These are phyloP conservation scores for Eilema depressum DNA, from an alignment of 2,888 invertebrate species.

Conservation along the genomic window DNA sequence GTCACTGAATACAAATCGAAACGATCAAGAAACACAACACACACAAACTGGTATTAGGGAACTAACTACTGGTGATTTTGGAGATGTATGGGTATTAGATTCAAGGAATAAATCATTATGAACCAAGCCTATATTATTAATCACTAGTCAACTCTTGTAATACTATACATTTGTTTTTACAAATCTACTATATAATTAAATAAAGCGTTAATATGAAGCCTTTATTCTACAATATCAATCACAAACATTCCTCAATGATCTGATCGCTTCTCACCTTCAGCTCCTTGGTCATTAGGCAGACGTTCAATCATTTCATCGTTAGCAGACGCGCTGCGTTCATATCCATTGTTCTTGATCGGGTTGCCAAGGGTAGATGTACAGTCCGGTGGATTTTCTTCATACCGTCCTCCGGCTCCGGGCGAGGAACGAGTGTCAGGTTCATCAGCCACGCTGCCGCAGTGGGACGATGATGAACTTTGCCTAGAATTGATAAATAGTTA, in stretches of 20 bases:
- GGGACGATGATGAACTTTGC: constrained; percentile 85
- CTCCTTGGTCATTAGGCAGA: constrained; percentile 83
- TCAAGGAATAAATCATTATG: neutral
- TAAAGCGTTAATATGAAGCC: neutral
- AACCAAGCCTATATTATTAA: too few species aligned
- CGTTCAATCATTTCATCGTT: constrained; percentile 82
- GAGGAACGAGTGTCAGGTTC: constrained; percentile 85
- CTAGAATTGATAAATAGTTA: constrained; percentile 58
- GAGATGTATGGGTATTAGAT: neutral
- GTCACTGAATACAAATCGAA: neutral
- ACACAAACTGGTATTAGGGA: neutral
- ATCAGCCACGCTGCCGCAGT: constrained; percentile 82
- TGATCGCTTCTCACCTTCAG: constrained; percentile 73
- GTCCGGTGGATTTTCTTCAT: constrained; percentile 79
- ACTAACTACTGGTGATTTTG: neutral
- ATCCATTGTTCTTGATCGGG: constrained; percentile 85
- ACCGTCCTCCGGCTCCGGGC: constrained; percentile 81
- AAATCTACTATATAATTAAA: neutral
- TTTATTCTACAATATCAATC: constrained; percentile 7
- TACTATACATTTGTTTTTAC: neutral
- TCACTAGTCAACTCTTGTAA: neutral
- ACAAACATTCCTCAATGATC: constrained; percentile 12
- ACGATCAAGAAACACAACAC: neutral
- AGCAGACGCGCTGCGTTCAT: constrained; percentile 79
- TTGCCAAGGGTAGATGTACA: constrained; percentile 82